phyloP scores from a whole-genome alignment of 2,797 vertebrate genomes.

The Bradypodion ventrale region DNA sequence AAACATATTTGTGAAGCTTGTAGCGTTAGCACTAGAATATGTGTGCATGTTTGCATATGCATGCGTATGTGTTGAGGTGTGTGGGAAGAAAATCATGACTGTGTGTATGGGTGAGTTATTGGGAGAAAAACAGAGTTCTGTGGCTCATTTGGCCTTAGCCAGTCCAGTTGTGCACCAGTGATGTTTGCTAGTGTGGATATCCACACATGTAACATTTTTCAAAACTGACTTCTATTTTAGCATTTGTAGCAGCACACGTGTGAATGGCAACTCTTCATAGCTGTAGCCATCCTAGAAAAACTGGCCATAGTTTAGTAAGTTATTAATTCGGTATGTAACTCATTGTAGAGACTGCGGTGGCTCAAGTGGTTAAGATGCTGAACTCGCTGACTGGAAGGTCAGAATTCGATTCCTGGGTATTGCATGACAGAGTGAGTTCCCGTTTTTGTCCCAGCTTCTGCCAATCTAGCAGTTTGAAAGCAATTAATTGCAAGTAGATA shows the following conservation, averaged over 20 bases:
- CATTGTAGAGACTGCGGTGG: too few relatives aligned
- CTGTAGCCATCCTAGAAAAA: not conserved
- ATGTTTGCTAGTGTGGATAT: not conserved
- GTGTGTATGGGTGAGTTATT: not conserved
- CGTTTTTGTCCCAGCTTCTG: too few relatives aligned
- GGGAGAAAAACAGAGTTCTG: not conserved
- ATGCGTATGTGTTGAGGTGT: too few relatives aligned
- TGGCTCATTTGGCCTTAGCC: not conserved
- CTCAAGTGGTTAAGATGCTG: too few relatives aligned
- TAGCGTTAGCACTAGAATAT: not conserved
- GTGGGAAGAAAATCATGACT: not conserved
- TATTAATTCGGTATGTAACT: too few relatives aligned
- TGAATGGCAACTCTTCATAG: not conserved
- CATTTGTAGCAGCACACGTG: not conserved
- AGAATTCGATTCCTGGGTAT: too few relatives aligned
- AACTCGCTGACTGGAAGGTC: too few relatives aligned
- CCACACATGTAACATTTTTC: not conserved
- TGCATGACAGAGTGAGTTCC: too few relatives aligned
- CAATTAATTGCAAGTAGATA: too few relatives aligned
- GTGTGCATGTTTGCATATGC: too few relatives aligned
- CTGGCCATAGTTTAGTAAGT: too few relatives aligned
- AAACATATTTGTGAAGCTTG: not conserved
- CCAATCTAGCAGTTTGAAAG: too few relatives aligned
- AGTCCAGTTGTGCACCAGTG: not conserved
- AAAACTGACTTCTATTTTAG: not conserved